Conservation (phyloP, 2,113 vertebrate species). For the Aldabrachelys gigantea region DNA sequence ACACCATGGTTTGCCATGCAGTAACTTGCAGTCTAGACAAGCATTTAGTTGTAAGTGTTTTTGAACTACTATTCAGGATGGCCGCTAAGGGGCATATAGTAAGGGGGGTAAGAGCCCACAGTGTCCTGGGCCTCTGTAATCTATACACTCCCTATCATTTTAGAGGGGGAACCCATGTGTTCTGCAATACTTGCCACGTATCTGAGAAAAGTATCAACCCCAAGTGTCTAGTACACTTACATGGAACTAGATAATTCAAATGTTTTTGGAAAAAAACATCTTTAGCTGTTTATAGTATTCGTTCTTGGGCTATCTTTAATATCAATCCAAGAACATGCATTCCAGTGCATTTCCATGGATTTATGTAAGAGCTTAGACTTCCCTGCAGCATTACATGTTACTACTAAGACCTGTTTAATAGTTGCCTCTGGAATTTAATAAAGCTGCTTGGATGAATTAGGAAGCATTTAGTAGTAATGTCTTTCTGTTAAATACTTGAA, state of each 20-base stretch:
- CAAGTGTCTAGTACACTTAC: neutral
- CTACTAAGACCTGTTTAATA: neutral
- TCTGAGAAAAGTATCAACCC: too few relatives aligned
- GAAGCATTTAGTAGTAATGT: neutral
- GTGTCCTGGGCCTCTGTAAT: too few relatives aligned
- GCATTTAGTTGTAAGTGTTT: too few relatives aligned
- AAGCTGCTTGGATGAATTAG: neutral
- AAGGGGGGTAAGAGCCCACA: too few relatives aligned
- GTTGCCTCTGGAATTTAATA: conserved; percentile 6
- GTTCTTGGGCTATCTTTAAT: neutral
- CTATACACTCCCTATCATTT: neutral
- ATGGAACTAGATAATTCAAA: neutral
- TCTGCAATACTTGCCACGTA: too few relatives aligned
- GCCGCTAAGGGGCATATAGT: too few relatives aligned
- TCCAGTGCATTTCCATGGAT: neutral
- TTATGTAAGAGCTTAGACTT: neutral
- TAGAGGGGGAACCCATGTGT: neutral
- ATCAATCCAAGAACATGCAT: neutral
- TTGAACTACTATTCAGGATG: too few relatives aligned
- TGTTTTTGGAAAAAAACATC: neutral
- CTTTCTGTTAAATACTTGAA: neutral
- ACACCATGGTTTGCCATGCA: too few relatives aligned
- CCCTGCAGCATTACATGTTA: neutral
- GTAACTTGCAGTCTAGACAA: too few relatives aligned
- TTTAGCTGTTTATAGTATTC: too few relatives aligned